Evolutionary conservation across 2,113 vertebrate genomes (phyloP).

Genomic region (Xenopus laevis): DNA sequence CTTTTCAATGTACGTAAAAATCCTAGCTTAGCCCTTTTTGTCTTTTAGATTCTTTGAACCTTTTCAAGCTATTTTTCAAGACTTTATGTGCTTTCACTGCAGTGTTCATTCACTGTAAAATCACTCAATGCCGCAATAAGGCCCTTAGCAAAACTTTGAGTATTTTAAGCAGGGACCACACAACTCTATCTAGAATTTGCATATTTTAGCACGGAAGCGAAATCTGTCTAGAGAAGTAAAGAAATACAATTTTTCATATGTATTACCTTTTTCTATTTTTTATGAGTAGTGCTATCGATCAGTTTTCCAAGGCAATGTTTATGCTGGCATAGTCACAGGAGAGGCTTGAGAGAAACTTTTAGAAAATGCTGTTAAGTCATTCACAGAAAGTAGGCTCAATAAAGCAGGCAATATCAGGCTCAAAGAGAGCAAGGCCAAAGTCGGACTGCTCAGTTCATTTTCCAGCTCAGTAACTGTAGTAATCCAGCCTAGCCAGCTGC

Average conservation of each 20-base stretch:
- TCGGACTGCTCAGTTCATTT: slow-evolving; percentile 99
- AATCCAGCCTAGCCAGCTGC: slow-evolving; percentile 99
- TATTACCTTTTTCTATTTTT: not conserved
- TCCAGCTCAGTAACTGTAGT: slow-evolving; percentile 96
- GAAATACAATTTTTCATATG: slow-evolving; percentile 45
- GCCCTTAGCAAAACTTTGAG: slow-evolving; percentile 97
- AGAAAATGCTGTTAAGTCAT: slow-evolving; percentile 87
- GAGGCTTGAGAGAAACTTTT: slow-evolving; percentile 65
- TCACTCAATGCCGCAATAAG: slow-evolving; percentile 93
- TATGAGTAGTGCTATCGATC: not conserved
- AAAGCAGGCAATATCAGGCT: slow-evolving; percentile 83
- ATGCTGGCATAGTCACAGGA: slow-evolving; percentile 49
- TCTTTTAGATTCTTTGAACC: slow-evolving; percentile 99
- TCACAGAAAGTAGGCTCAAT: slow-evolving; percentile 80
- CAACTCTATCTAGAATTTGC: slow-evolving; percentile 91
- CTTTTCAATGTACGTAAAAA: slow-evolving; percentile 99
- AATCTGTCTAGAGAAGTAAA: slow-evolving; percentile 70
- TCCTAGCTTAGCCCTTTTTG: slow-evolving; percentile 99
- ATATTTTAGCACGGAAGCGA: slow-evolving; percentile 89
- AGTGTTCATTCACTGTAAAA: slow-evolving; percentile 98
- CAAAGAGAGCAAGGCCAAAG: slow-evolving; percentile 98
- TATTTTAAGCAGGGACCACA: slow-evolving; percentile 98
- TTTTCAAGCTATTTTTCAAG: slow-evolving; percentile 94
- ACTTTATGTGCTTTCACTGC: slow-evolving; percentile 95
- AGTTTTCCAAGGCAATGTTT: not conserved